phyloP scores from a whole-genome alignment of 2,113 vertebrate genomes.

The Trematomus loennbergii region DNA sequence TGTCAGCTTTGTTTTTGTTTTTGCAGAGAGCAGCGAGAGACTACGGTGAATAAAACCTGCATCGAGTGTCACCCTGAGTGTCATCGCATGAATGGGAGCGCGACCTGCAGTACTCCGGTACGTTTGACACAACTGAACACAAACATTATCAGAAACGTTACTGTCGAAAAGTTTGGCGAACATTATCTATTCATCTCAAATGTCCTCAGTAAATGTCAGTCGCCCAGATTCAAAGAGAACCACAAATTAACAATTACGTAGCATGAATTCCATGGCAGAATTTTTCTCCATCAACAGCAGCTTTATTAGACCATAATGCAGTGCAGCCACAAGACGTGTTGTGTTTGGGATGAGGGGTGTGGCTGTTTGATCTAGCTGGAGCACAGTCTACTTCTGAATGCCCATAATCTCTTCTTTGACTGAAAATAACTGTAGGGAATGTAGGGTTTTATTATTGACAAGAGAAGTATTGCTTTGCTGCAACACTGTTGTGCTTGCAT shows the following conservation, averaged over 20 bases:
- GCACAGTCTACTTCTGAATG: slow-evolving; percentile 16
- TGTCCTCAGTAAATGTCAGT: background rate
- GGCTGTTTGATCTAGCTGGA: slow-evolving; percentile 21
- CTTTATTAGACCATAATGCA: slow-evolving; percentile 35
- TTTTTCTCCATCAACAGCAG: slow-evolving; percentile 48
- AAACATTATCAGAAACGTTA: background rate
- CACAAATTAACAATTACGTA: slow-evolving; percentile 13
- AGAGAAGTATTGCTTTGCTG: slow-evolving; percentile 11
- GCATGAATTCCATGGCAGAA: slow-evolving; percentile 29
- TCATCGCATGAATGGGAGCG: slow-evolving; percentile 82
- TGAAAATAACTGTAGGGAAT: slow-evolving; percentile 12
- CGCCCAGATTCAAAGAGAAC: background rate
- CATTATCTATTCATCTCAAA: background rate
- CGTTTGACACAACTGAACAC: slow-evolving; percentile 57
- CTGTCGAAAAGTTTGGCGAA: background rate
- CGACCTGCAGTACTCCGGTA: slow-evolving; percentile 89
- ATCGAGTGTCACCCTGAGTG: slow-evolving; percentile 89
- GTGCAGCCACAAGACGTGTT: slow-evolving; percentile 45
- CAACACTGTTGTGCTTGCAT: background rate
- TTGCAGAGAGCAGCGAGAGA: slow-evolving; percentile 87
- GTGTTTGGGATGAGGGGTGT: slow-evolving; percentile 39
- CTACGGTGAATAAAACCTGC: slow-evolving; percentile 83
- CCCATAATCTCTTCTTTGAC: slow-evolving; percentile 27
- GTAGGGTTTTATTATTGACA: slow-evolving; percentile 9
- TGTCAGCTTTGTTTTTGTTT: slow-evolving; percentile 41